Base-by-base conservation (phyloP, 2,888 invertebrate species). In the Chromoteleia sp. region DNA sequence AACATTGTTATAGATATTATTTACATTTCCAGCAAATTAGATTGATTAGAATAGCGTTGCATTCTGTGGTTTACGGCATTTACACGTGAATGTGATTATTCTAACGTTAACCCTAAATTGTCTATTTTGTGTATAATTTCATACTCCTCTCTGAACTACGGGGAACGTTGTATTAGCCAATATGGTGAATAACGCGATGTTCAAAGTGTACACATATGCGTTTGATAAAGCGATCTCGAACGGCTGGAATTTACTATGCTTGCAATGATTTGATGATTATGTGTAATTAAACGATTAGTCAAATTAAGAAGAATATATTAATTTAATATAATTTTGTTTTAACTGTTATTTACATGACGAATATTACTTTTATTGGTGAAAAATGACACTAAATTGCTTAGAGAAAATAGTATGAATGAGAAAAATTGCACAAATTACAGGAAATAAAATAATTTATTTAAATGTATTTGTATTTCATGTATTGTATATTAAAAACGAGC, bases 51-150 rank as follows among this genome's bases (percentile, higher is more conserved):
- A 54, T 45, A 63, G n/a, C 30, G 43, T 15, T 1, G 5, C 17
- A 17, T 29, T 48, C 39, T 19, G 14, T 14, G 19, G n/a, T n/a
- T 29, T 17, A 10, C 25, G 54, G 48, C 74, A 73, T 73, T 73
- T 73, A 73, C 63, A 63, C 54, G 15, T 41, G 45, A 73, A 73
- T 36, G 71, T 52, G 52, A 73, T 73, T 73, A 73, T 52, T 73
- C 61, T 50, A 61, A 59, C 39, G 71, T 61, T 61, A 61, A 36
- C 54, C 21, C 41, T 21, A 33, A 63, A 73, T 63, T 33, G 61
- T 21, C 54, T 59, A 25, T 73, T 73, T 63, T 54, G 54, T 45
- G 36, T 71, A 63, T 73, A 61, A 73, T 63, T 73, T 61, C 59
- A n/a, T n/a, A 36, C 21, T 19, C 14, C 33, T 29, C 36, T 8